These are phyloP conservation scores for Halisarca cf. caerulea DNA, from an alignment of 37 sponge, comb jelly and placozoan species.

Conservation along the genomic window DNA sequence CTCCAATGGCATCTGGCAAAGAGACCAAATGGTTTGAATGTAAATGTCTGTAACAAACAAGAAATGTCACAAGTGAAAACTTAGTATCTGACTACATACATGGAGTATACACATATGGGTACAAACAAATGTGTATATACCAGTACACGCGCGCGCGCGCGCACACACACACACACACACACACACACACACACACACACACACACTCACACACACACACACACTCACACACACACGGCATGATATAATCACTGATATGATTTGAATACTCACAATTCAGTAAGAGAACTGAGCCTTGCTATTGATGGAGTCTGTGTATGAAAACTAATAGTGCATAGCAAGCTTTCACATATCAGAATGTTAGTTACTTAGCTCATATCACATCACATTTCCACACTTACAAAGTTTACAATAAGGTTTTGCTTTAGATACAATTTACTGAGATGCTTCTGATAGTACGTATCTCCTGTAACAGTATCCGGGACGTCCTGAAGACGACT, in stretches of 20 bases:
- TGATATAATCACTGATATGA: background rate
- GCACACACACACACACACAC: too few species aligned
- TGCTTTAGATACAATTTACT: constrained; percentile 39
- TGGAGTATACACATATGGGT: too few species aligned
- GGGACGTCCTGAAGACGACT: constrained; percentile 22
- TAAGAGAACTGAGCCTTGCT: background rate
- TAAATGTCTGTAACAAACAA: background rate
- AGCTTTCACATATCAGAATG: background rate
- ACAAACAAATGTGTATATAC: too few species aligned
- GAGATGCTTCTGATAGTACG: background rate
- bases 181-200: too few species aligned
- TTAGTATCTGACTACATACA: background rate
- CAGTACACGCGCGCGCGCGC: background rate
- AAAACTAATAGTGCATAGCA: background rate
- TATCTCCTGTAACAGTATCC: background rate
- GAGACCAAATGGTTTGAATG: background rate
- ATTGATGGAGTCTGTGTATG: background rate
- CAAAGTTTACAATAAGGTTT: constrained; percentile 31
- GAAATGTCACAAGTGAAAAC: background rate
- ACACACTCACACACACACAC: too few species aligned
- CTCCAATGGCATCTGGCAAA: constrained; percentile 16
- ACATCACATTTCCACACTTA: background rate
- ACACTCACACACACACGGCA: too few species aligned
- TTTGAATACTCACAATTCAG: background rate
- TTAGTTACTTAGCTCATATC: background rate